Evolutionary conservation across 2,797 vertebrate genomes (phyloP), one percentile per base, ranked within the genome.

Genomic region (Orestias chungarensis): DNA sequence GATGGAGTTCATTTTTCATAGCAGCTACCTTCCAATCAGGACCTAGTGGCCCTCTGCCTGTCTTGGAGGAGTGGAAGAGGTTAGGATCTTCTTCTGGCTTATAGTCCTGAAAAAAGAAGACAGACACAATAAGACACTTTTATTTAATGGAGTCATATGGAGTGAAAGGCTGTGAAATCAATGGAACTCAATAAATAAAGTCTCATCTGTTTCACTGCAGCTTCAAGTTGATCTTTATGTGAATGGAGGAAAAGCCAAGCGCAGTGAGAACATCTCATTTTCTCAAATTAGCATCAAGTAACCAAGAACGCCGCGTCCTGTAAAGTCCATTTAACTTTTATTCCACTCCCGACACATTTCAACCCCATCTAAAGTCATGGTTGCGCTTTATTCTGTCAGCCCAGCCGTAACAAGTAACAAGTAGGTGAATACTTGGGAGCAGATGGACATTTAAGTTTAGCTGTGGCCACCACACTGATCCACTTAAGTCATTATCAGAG

Each of bases 1-100:
- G 23, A 44, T 0, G 8, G 25, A 1, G 0, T 0, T 35, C 6
- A 15, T 65, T 7, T 7, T 0, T 18, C 4, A 10, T 20, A 12
- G 49, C 57, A 14, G 64, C 57, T 93, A 99, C 97, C 96, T 99
- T 99, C 97, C 98, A 99, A 44, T 97, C 96, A 4, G 97, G 94
- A 74, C 96, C 95, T 66, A 98, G 83, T 23, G 96, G 97, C 84
- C 97, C 97, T 92, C 97, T 93, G 86, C 93, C 96, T 0, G 97
- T 99, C 93, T 99, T 98, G 73, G 91, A 80, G 0, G 97, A 99
- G 82, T 96, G 95, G 91, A 97, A 99, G 82, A 98, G 87, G 0
- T 95, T 87, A 47, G 97, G 97, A 74, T 99, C 97, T 87, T 98
- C 97, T 65, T 97, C 96, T 67, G 92, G 90, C 87, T 98, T 99